Base-by-base conservation (phyloP, 92 coral and sea anemone genomes). In the Zoanthus solanderi region DNA sequence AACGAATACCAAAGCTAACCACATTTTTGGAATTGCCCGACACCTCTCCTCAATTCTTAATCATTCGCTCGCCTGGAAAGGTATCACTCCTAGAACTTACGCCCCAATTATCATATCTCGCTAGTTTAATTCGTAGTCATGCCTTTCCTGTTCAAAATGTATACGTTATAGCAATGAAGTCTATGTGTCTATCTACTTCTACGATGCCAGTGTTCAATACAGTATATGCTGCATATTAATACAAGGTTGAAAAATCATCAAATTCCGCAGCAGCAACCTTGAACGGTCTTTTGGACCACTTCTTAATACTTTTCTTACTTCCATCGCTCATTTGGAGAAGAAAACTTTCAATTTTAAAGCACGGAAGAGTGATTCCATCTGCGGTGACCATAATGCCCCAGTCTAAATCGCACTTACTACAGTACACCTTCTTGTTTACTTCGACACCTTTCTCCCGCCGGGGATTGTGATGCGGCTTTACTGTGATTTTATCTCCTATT, bases 341-440 rank as follows among this genome's bases (percentile, higher is more conserved):
- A 75, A 94, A 90, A 52, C 90, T 88, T 16, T 3, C 10, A 17
- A 92, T 88, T 79, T 94, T 94, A 13, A 94, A 7, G 9, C 87
- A 53, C 0, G 95, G 94, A 69, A 91, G 89, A 31, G 87, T 82
- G 3, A 87, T 78, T 46, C 82, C 90, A 52, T 88, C 34, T 42
- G 75, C 76, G n/a, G 63, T 88, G 11, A 84, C 87, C 46, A 79
- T 90, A 11, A 61, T 88, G 0, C 97, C 97, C 95, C 93, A 92
- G 68, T 92, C 94, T 14, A 72, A 74, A 9, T 53, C 84, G 76
- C 96, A 94, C 11, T 79, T 57, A 4, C 52, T 66, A 65, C 96
- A 94, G 52, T 9, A 77, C 16, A 87, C 87, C 79, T 90, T 85
- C 42, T 87, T 78, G 63, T 18, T 78, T 45, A 76, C 16, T 60